phyloP scores from a whole-genome alignment of 2,113 vertebrate genomes.

The Leuciscus idus region DNA sequence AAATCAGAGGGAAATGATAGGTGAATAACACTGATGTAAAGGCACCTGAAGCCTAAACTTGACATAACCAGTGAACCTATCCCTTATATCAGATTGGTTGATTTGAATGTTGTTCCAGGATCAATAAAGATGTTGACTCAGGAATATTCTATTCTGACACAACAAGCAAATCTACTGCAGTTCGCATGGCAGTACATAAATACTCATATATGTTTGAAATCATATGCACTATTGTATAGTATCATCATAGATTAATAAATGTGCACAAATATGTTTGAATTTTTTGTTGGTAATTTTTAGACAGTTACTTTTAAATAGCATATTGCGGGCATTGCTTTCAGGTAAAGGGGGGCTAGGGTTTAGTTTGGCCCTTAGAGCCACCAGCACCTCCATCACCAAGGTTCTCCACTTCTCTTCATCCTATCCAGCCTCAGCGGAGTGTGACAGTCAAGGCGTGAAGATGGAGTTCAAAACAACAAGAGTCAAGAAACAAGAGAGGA shows the following conservation, averaged over 20 bases:
- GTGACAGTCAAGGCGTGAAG: conserved; percentile 58
- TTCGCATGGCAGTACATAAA: not conserved
- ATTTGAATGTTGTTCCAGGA: too few species aligned
- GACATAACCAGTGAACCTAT: too few species aligned
- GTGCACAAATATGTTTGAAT: too few species aligned
- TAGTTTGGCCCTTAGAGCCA: conserved; percentile 44
- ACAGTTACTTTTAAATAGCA: not conserved
- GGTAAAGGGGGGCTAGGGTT: not conserved
- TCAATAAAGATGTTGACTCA: too few species aligned
- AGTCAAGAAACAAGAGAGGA: conserved; percentile 24
- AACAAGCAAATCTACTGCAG: not conserved
- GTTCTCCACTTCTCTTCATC: conserved; percentile 45
- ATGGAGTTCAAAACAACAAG: conserved; percentile 46
- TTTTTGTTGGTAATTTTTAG: not conserved
- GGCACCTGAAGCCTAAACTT: too few species aligned
- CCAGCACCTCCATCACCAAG: conserved; percentile 53
- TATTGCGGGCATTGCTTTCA: not conserved
- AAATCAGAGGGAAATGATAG: too few species aligned
- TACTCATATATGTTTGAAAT: too few species aligned
- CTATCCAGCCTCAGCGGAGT: conserved; percentile 44
- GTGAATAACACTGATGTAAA: too few species aligned
- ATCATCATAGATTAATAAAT: not conserved
- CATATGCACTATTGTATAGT: not conserved
- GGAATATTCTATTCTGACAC: not conserved
- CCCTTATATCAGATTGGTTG: too few species aligned